Conservation (phyloP, 2,888 invertebrate species). For the Bombyx huttoni region DNA sequence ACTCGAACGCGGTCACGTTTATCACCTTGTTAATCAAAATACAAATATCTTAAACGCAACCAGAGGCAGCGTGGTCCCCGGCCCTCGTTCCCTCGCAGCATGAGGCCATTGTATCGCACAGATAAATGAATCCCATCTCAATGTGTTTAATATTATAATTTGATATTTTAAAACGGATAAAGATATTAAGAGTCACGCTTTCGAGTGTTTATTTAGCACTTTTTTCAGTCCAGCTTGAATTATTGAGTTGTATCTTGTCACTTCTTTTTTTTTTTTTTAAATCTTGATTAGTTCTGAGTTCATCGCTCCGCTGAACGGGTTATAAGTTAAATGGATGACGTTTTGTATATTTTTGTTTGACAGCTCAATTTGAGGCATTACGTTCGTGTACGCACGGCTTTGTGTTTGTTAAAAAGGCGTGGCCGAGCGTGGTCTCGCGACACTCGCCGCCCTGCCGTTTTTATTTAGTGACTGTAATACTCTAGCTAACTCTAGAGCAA, state of each 20-base stretch:
- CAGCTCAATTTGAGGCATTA: constrained; percentile 2
- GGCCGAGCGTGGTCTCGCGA: neutral
- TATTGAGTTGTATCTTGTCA: constrained; percentile 33
- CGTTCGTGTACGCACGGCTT: neutral
- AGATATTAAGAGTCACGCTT: constrained; percentile 70
- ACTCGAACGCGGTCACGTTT: constrained; percentile 14
- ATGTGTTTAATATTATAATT: constrained; percentile 69
- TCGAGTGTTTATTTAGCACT: constrained; percentile 65
- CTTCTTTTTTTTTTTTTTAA: constrained; percentile 19
- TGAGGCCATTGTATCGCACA: constrained; percentile 52
- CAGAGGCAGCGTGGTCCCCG: constrained; percentile 16
- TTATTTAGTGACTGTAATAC: neutral
- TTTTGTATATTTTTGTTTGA: neutral
- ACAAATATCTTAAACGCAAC: constrained; percentile 13
- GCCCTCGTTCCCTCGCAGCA: constrained; percentile 24
- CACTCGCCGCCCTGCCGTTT: neutral
- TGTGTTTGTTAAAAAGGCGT: neutral
- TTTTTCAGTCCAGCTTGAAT: constrained; percentile 38
- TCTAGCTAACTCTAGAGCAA: neutral
- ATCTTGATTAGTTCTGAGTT: constrained; percentile 18
- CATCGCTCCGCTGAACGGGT: constrained; percentile 10
- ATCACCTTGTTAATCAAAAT: constrained; percentile 22
- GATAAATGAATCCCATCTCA: constrained; percentile 57
- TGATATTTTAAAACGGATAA: constrained; percentile 70
- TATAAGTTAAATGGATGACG: constrained; percentile 1